phyloP scores from a whole-genome alignment of 2,113 vertebrate genomes.

The Triplophysa siluroides region DNA sequence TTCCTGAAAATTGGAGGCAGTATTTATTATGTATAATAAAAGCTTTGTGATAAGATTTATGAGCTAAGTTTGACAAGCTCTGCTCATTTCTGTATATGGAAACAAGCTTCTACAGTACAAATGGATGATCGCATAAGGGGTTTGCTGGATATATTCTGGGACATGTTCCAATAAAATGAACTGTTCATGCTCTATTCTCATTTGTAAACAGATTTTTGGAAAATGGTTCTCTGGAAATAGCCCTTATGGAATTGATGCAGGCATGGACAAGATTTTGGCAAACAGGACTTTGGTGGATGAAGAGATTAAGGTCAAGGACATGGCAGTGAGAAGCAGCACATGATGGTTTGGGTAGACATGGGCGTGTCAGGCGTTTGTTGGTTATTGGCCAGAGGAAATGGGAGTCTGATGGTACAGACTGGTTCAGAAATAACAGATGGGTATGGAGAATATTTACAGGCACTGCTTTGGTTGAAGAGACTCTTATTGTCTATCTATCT shows the following conservation, averaged over 20 bases:
- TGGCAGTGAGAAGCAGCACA: neutral
- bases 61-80: constrained; percentile 8
- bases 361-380: neutral
- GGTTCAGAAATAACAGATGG: constrained; percentile 26
- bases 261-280: constrained; percentile 14
- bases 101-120: constrained; percentile 4
- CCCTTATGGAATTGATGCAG: neutral
- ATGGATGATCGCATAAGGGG: constrained; percentile 1
- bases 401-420: constrained; percentile 10
- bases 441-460: constrained; percentile 2
- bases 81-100: neutral
- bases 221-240: constrained; percentile 18
- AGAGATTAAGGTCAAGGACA: constrained; percentile 6
- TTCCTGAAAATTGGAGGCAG: neutral
- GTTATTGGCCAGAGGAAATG: neutral
- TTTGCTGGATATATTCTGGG: constrained; percentile 24
- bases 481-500: no score
- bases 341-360: neutral
- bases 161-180: constrained; percentile 7
- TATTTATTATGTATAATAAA: neutral
- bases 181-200: neutral
- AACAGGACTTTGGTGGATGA: constrained; percentile 1
- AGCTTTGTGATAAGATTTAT: constrained; percentile 10
- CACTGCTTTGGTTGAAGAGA: neutral
- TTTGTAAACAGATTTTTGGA: constrained; percentile 3